Conservation (phyloP, 1,140 invertebrate genomes). For the Epicauta chinensis region DNA sequence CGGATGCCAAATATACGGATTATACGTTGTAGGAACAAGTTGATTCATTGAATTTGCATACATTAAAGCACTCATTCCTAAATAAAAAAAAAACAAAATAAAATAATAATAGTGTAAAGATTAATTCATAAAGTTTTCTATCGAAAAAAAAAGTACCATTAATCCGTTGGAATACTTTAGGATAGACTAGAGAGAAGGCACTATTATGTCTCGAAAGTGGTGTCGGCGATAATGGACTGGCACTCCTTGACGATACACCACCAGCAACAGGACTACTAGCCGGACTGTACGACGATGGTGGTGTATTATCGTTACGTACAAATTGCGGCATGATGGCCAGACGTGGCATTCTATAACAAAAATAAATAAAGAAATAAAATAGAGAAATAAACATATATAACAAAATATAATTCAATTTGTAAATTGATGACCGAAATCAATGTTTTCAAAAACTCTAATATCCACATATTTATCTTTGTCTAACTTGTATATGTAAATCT, state of each 20-base stretch:
- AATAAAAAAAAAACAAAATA: not conserved
- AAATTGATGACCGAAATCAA: too few species aligned
- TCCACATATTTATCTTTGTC: too few species aligned
- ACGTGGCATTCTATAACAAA: constrained; percentile 38
- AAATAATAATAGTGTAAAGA: too few species aligned
- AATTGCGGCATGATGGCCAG: constrained; percentile 31
- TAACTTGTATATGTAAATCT: too few species aligned
- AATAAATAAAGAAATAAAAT: not conserved
- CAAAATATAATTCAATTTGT: too few species aligned
- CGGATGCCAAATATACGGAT: constrained; percentile 44
- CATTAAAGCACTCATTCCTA: constrained; percentile 42
- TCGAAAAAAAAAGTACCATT: too few species aligned
- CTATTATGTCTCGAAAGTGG: constrained; percentile 17
- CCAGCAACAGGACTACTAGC: constrained; percentile 28
- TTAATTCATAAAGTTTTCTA: too few species aligned
- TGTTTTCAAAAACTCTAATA: too few species aligned
- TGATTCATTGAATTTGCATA: constrained; percentile 41
- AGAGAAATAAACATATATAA: too few species aligned
- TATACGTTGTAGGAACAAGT: constrained; percentile 30
- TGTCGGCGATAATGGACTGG: constrained; percentile 38
- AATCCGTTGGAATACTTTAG: constrained; percentile 36
- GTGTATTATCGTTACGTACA: constrained; percentile 14
- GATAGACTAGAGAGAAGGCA: constrained; percentile 33
- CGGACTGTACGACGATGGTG: constrained; percentile 29
- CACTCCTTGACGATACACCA: constrained; percentile 34